These are phyloP conservation scores for Sebastes flavidus DNA, from an alignment of 2,797 vertebrate species.

Conservation along the genomic window DNA sequence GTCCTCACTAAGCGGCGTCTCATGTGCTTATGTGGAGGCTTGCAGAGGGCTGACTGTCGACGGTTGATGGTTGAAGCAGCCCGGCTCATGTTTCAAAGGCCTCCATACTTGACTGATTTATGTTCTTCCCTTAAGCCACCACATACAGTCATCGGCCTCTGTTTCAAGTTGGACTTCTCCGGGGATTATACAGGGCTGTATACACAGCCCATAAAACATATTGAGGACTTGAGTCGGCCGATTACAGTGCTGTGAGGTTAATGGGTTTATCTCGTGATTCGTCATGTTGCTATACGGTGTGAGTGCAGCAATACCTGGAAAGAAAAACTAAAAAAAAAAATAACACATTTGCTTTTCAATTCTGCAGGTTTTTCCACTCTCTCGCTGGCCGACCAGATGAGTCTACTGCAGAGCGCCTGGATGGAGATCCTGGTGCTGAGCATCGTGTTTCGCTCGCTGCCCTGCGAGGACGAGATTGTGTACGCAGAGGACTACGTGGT, in stretches of 20 bases:
- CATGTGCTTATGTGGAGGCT: slow-evolving; percentile 15
- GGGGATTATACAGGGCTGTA: slow-evolving; percentile 55
- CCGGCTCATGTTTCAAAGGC: slow-evolving; percentile 76
- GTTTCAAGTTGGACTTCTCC: slow-evolving; percentile 69
- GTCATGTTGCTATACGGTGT: slow-evolving; percentile 14
- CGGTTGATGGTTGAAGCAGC: slow-evolving; percentile 45
- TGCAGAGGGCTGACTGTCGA: slow-evolving; percentile 33
- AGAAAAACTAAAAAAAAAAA: not conserved
- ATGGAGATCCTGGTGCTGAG: slow-evolving; percentile 96
- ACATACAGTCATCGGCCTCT: slow-evolving; percentile 47
- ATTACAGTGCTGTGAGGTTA: slow-evolving; percentile 46
- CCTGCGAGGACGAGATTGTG: slow-evolving; percentile 90
- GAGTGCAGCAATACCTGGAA: not conserved
- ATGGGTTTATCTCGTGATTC: slow-evolving; percentile 29
- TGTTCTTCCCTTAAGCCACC: slow-evolving; percentile 65
- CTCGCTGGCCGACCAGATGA: slow-evolving; percentile 95
- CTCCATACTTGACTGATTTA: slow-evolving; percentile 73
- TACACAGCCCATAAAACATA: slow-evolving; percentile 61
- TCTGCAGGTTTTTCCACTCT: slow-evolving; percentile 90
- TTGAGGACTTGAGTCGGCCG: slow-evolving; percentile 26
- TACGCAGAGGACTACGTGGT: slow-evolving; percentile 94
- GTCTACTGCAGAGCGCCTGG: slow-evolving; percentile 95
- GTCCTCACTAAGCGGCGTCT: slow-evolving; percentile 29
- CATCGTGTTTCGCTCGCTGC: slow-evolving; percentile 92
- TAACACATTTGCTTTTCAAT: not conserved